Conservation (phyloP, 2,113 vertebrate species). For the Nyctibius bracteatus region DNA sequence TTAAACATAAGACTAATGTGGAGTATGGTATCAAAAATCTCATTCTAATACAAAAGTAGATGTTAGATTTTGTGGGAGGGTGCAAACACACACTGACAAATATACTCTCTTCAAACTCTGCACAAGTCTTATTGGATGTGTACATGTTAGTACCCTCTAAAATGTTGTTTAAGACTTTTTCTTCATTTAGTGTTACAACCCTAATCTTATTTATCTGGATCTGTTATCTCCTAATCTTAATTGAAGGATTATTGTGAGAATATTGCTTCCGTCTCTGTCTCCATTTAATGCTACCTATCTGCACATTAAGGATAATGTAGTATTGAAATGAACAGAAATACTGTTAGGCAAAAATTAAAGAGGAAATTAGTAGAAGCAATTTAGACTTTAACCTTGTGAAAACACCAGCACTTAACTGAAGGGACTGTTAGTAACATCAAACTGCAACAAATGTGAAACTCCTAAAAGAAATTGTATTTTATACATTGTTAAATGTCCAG, state of each 20-base stretch:
- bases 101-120: neutral
- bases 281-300: neutral
- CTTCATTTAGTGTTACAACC: neutral
- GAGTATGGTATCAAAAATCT: neutral
- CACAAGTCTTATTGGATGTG: neutral
- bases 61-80: neutral
- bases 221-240: neutral
- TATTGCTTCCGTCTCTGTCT: neutral
- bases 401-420: neutral
- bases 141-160: neutral
- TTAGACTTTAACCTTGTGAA: neutral
- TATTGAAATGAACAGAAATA: neutral
- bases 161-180: neutral
- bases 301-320: neutral
- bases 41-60: neutral
- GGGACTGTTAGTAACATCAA: neutral
- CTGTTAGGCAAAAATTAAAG: neutral
- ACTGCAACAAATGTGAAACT: neutral
- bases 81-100: neutral
- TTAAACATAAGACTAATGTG: neutral
- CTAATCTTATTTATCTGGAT: too few species aligned
- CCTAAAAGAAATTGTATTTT: neutral
- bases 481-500: neutral
- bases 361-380: neutral
- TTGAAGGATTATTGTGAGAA: neutral